Evolutionary conservation across 2,113 vertebrate genomes (phyloP), one percentile per base, ranked within the genome.

Genomic region (Apodemus speciosus): DNA sequence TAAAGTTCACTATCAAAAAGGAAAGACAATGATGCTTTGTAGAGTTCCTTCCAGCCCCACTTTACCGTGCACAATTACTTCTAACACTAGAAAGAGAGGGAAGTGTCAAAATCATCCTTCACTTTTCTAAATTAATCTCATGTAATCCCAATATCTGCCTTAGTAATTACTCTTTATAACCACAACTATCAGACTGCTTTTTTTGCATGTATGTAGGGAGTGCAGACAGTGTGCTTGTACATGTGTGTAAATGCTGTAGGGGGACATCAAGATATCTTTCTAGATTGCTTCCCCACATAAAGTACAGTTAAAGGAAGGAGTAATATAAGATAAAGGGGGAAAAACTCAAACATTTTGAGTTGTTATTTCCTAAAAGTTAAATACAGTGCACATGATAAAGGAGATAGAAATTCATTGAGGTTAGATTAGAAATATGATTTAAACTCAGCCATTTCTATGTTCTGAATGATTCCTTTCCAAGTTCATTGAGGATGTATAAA

Each of bases 1-100:
- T 75, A 84, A 89, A 91, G 91, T 38, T 85, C 32, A 85, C 30
- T 75, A 71, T 87, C 30, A 89, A 79, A 94, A 38, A 58, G 71
- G 35, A 89, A 30, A 85, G 15, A 21, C 8, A 62, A 53, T 79
- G 49, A 15, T 35, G 27, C 80, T 46, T 3, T 84, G 21, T 20
- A 68, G 3, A 86, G 75, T 16, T 32, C 40, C 43, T 89, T 75
- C 6, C 49, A 75, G 18, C 4, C 51, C 58, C 25, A 53, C 30
- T 32, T 94, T 46, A 89, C 1, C 7, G 60, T 56, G 18, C 35
- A 81, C 18, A 64, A 75, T 92, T 88, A 77, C 27, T 66, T 68
- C 73, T 90, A 49, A n/a, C 18, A 14, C 51, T 49, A 88, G n/a
- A 6, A 83, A 8, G 94, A 27, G 49, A 92, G 4, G 0, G 58